phyloP scores from a whole-genome alignment of 2,888 invertebrate genomes.

The Cephus spinipes region DNA sequence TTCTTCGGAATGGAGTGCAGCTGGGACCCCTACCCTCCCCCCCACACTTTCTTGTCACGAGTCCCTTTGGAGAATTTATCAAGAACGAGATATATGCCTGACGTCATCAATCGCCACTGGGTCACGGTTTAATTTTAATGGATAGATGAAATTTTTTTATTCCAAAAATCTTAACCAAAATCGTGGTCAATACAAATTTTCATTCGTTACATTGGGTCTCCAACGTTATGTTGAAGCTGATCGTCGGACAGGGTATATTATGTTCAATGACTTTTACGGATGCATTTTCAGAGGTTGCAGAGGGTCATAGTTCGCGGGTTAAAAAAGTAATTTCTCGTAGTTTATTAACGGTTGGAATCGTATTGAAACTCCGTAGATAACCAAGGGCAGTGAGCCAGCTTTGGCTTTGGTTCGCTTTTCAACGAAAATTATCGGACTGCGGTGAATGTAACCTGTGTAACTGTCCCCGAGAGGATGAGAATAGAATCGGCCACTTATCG shows the following conservation, averaged over 20 bases:
- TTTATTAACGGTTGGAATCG: not conserved
- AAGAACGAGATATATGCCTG: not conserved
- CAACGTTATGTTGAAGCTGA: not conserved
- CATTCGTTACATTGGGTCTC: not conserved
- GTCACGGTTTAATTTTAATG: not conserved
- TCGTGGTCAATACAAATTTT: not conserved
- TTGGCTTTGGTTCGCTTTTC: conserved; percentile 41
- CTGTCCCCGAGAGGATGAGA: conserved; percentile 52
- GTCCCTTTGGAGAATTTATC: conserved; percentile 13
- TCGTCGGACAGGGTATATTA: not conserved
- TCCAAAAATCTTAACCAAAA: no score
- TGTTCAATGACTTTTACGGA: no score
- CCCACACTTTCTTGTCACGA: not conserved
- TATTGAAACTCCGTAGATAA: not conserved
- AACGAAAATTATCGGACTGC: conserved; percentile 51
- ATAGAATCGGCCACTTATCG: conserved; percentile 56
- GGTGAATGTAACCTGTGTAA: conserved; percentile 51
- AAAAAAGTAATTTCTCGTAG: not conserved
- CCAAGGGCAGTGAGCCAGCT: not conserved
- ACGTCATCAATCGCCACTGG: not conserved
- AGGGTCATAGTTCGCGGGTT: not conserved
- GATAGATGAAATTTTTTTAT: not conserved
- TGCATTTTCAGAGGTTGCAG: not conserved
- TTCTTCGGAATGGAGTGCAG: conserved; percentile 56
- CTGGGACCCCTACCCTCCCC: conserved; percentile 40